Evolutionary conservation across 2,888 invertebrate species (phyloP).

Genomic region (Mactromeris polynyma): DNA sequence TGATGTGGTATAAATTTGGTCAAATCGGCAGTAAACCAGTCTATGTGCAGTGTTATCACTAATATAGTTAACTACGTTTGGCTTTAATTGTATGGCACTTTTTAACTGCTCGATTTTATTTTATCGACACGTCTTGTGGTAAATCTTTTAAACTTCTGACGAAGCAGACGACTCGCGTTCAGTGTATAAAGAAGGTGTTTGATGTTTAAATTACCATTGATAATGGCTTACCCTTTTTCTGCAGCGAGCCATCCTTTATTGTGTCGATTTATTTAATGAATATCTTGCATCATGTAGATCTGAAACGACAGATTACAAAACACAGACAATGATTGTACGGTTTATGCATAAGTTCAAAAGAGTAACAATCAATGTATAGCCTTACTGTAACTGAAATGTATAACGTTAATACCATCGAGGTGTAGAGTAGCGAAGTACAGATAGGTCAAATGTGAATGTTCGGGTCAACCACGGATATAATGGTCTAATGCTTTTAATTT

Average conservation of each 20-base stretch:
- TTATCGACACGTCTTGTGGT: conserved; percentile 2
- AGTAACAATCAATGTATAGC: neutral
- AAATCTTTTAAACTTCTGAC: neutral
- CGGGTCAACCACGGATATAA: neutral
- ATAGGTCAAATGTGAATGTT: neutral
- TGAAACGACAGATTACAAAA: neutral
- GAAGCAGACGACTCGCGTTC: conserved; percentile 1
- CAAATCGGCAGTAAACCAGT: neutral
- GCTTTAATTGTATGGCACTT: neutral
- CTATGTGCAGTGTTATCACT: neutral
- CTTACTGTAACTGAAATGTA: too few relatives aligned
- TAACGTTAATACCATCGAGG: neutral
- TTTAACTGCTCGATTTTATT: neutral
- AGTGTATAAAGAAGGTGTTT: neutral
- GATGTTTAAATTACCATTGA: neutral
- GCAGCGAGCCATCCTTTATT: neutral
- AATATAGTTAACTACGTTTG: neutral
- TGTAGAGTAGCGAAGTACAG: neutral
- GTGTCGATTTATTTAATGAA: neutral
- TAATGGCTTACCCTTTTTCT: neutral
- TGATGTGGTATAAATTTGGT: neutral
- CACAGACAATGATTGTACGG: neutral
- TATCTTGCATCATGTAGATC: neutral
- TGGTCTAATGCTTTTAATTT: neutral
- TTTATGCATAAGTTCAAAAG: neutral